Conservation (phyloP, 2,797 vertebrate genomes). For the Argyrosomus regius region DNA sequence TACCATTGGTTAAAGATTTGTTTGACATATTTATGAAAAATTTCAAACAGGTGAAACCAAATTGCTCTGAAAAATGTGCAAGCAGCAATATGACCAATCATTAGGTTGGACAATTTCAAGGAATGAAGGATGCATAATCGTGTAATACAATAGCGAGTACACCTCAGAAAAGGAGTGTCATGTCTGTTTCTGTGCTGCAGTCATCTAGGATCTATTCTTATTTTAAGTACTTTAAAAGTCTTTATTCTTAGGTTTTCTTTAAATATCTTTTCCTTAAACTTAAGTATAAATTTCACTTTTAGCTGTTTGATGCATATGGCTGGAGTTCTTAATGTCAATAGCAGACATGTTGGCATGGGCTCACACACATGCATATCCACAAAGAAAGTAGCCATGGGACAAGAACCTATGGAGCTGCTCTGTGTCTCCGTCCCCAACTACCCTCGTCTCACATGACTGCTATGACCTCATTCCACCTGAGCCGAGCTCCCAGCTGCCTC, state of each 20-base stretch:
- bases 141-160: not conserved
- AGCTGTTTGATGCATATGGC: not conserved
- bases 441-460: conserved; percentile 54
- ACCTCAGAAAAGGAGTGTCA: not conserved
- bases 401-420: conserved; percentile 31
- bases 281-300: not conserved
- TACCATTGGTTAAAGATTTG: not conserved
- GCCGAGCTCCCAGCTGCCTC: conserved; percentile 66
- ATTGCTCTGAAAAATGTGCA: not conserved
- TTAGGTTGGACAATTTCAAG: not conserved
- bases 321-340: conserved; percentile 16
- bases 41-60: conserved; percentile 5
- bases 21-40: not conserved
- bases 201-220: not conserved
- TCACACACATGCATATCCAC: conserved; percentile 16
- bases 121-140: conserved; percentile 9
- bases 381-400: conserved; percentile 33
- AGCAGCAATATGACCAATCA: not conserved
- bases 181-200: not conserved
- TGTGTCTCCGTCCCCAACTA: conserved; percentile 47
- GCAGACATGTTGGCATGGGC: conserved; percentile 14
- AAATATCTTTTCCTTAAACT: not conserved
- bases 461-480: conserved; percentile 80
- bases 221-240: not conserved
- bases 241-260: not conserved